Evolutionary conservation across 2,888 invertebrate species (phyloP).

Genomic region (Drosophila subquinaria): DNA sequence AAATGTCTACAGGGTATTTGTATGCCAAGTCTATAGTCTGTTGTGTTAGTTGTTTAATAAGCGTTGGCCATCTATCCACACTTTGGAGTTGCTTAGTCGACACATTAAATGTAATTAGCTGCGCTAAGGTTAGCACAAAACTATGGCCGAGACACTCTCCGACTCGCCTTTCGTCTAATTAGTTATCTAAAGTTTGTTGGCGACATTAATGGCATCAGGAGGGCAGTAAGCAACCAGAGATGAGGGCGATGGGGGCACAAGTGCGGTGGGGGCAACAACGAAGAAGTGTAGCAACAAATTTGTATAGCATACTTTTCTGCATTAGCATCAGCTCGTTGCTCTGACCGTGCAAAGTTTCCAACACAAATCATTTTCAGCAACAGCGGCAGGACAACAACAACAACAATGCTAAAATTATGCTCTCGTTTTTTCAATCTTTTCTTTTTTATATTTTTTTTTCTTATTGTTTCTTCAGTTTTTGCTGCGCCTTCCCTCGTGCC

Average conservation of each 20-base stretch:
- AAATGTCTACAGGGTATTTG: slow-evolving; percentile 17
- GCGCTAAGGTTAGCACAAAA: slow-evolving; percentile 75
- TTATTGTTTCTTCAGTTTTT: slow-evolving; percentile 50
- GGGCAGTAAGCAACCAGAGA: not conserved
- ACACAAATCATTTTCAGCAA: slow-evolving; percentile 62
- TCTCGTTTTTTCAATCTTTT: slow-evolving; percentile 12
- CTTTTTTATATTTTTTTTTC: slow-evolving; percentile 22
- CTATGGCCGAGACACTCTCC: slow-evolving; percentile 48
- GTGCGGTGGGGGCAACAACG: not conserved
- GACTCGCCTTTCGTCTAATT: slow-evolving; percentile 68
- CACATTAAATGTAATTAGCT: slow-evolving; percentile 79
- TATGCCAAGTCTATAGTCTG: not conserved
- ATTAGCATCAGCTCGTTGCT: slow-evolving; percentile 48
- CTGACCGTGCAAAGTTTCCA: slow-evolving; percentile 45
- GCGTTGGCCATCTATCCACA: slow-evolving; percentile 55
- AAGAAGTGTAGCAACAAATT: slow-evolving; percentile 49
- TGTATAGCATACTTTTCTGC: slow-evolving; percentile 66
- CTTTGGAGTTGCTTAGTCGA: slow-evolving; percentile 76
- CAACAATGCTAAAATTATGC: slow-evolving; percentile 29
- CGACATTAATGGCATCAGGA: slow-evolving; percentile 68
- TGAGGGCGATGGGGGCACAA: not conserved
- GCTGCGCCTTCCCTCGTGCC: slow-evolving; percentile 26
- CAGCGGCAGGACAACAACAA: slow-evolving; percentile 14
- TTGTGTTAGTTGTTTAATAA: slow-evolving; percentile 60
- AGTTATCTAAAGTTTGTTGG: slow-evolving; percentile 78